phyloP scores from a whole-genome alignment of 1,140 invertebrate species.

The Plutomurus gul region DNA sequence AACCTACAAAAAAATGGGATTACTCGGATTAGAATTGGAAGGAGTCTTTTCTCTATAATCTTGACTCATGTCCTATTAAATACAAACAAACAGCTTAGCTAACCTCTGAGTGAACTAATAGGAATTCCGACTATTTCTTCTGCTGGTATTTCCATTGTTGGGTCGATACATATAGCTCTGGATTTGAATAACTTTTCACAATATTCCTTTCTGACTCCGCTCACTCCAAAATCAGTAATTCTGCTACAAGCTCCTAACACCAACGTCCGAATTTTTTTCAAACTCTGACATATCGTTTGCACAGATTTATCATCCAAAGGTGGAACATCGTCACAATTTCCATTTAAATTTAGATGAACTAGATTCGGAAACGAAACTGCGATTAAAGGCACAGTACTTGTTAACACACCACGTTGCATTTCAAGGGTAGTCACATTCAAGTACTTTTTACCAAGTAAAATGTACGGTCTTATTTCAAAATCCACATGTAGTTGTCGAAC shows the following conservation, averaged over 20 bases:
- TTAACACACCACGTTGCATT: conserved; percentile 32
- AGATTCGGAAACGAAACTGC: conserved; percentile 24
- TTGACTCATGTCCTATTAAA: no score
- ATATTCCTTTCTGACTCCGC: conserved; percentile 16
- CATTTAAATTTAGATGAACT: conserved; percentile 22
- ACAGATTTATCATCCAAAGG: conserved; percentile 10
- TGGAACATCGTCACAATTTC: not conserved
- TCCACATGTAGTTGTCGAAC: conserved; percentile 23
- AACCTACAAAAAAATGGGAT: no score
- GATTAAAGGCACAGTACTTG: conserved; percentile 7
- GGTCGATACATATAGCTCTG: conserved; percentile 21
- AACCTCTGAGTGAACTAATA: conserved; percentile 23
- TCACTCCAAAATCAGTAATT: conserved; percentile 34
- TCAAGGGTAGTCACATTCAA: not conserved
- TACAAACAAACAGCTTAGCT: no score
- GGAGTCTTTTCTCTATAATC: no score
- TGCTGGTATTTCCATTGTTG: conserved; percentile 15
- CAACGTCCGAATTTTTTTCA: conserved; percentile 4
- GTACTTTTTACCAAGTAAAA: conserved; percentile 2
- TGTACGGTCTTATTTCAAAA: conserved; percentile 8
- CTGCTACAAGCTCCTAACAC: conserved; percentile 4
- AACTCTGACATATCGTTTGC: conserved; percentile 12
- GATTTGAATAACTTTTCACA: conserved; percentile 29
- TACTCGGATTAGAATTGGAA: no score
- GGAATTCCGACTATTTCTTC: conserved; percentile 32